Evolutionary conservation across 2,888 invertebrate genomes (phyloP), one percentile per base, ranked within the genome.

Genomic region (Himalopsyche anomala): DNA sequence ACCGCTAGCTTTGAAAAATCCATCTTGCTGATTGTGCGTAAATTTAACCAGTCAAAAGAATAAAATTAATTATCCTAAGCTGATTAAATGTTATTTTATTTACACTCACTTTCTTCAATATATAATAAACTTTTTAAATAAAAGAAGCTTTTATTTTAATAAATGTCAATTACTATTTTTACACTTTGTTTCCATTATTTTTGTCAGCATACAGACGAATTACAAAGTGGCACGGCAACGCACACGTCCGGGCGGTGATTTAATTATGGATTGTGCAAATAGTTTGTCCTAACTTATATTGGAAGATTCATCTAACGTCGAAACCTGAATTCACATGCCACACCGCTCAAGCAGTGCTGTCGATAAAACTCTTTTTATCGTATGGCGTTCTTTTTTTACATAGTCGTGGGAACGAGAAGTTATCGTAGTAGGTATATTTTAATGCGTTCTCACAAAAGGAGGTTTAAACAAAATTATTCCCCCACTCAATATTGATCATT

Each of bases 261-360:
- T 87, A 87, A 87, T 86, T 87, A 85, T 88, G 88, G 80, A 81
- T 87, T 87, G 88, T 85, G 86, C 85, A 87, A 88, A 87, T 85
- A 88, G 62, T 45, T 51, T 83, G 81, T 87, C 81, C 80, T 86
- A 85, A 88, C 88, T 88, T 88, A 88, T 88, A 88, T 87, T 62
- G 84, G 82, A 82, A 54, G 83, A 82, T 81, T 82, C 54, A 85
- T 87, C 84, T 81, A 62, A 51, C 62, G 82, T 40, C 15, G 11
- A 84, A 84, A 85, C 83, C 79, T 80, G 86, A 82, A 86, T 83
- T 80, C 42, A 36, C 74, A 38, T 79, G 42, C 11, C 74, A 74
- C n/a, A 36, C 74, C 74, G 74, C 74, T 36, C 36, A 38, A 36
- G 15, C 74, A 15, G 38, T 12, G 36, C 74, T 5, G 36, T 36